Evolutionary conservation across 2,888 invertebrate genomes (phyloP).

Genomic region (Limnephilus rhombicus): DNA sequence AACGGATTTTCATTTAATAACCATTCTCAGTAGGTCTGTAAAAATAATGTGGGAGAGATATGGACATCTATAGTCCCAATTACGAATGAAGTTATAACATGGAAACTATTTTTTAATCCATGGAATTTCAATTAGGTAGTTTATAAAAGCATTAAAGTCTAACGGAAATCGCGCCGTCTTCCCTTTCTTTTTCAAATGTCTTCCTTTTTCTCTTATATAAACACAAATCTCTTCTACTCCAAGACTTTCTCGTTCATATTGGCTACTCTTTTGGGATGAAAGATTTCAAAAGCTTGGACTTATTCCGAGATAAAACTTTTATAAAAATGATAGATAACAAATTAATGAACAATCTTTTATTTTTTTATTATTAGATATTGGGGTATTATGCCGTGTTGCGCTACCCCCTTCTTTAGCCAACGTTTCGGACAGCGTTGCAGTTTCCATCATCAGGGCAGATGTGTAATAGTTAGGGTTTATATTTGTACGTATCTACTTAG

Average conservation of each 20-base stretch:
- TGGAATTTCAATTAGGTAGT: background rate
- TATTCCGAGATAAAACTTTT: background rate
- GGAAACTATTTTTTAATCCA: background rate
- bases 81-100: background rate
- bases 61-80: too few relatives aligned
- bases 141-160: background rate
- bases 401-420: too few relatives aligned
- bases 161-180: slow-evolving; percentile 11
- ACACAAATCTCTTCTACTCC: slow-evolving; percentile 60
- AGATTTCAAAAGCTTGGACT: background rate
- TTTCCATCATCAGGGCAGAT: too few relatives aligned
- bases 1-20: too few relatives aligned
- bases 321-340: background rate
- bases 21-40: too few relatives aligned
- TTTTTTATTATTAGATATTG: too few relatives aligned
- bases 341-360: too few relatives aligned
- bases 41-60: too few relatives aligned
- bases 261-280: background rate
- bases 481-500: too few relatives aligned
- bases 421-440: too few relatives aligned
- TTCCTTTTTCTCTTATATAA: slow-evolving; percentile 14
- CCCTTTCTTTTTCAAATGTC: background rate
- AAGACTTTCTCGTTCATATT: slow-evolving; percentile 38
- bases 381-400: too few relatives aligned
- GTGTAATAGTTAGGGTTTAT: too few relatives aligned